Base-by-base conservation (phyloP, 2,113 vertebrate genomes). In the Onychostruthus taczanowskii region DNA sequence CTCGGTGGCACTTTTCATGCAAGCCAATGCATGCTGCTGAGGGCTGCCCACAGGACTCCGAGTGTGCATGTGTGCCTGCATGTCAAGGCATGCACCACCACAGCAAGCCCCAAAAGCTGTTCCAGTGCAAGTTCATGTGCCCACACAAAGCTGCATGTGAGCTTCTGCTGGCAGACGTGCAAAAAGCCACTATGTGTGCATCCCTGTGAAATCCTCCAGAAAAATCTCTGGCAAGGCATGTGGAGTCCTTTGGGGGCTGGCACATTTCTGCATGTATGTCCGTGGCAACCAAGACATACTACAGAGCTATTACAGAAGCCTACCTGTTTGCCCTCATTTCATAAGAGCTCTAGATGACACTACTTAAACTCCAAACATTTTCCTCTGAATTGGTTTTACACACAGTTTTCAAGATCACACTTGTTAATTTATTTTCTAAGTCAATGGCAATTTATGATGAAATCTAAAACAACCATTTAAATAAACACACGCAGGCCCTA, bases 131-230 rank as follows among this genome's bases (percentile, higher is more conserved):
- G 39, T 8, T 28, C 39, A 14, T 0, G 15, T 24, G 61, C 56
- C 66, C 64, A n/a, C 87, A 47, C 82, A 72, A 56, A 79, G 55
- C 26, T 27, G 16, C 11, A 3, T 1, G 0, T 2, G 74, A 41
- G 64, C 20, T 80, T 75, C 59, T 89, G 72, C 46, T 2, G 2
- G 49, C 2, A 66, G 46, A 21, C 0, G 6, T 3, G 1, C 84
- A 63, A 77, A 58, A 52, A 70, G n/a, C 55, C 61, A 37, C 73
- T 23, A 1, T 1, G 1, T 3, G 1, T 5, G 33, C 56, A 0
- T 4, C 23, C 18, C 69, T 52, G 19, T 20, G 17, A 76, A 66
- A 62, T 39, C 28, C 23, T 22, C 16, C 62, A 69, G 53, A 87
- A 73, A 61, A 73, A 13, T 16, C 58, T 59, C 27, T 33, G 53